These are phyloP conservation scores for Syngnathus scovelli DNA, from an alignment of 2,113 vertebrate genomes.

Conservation along the genomic window DNA sequence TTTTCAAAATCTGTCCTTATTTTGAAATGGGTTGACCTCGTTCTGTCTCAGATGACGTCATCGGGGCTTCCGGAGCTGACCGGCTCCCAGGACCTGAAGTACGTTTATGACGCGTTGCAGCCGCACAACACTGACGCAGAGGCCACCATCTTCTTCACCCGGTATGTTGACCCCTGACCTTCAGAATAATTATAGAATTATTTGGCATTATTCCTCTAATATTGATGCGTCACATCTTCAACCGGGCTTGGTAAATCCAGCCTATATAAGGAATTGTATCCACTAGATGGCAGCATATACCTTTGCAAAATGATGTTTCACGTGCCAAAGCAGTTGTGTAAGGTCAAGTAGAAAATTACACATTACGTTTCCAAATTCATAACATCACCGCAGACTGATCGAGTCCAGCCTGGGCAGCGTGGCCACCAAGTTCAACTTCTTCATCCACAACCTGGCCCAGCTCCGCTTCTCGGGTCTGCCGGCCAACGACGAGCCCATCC, in stretches of 20 bases:
- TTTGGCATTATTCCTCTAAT: too few species aligned
- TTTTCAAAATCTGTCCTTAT: not conserved
- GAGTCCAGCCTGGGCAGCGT: slow-evolving; percentile 96
- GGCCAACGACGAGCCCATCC: slow-evolving; percentile 90
- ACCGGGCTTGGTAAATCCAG: not conserved
- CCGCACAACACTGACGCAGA: slow-evolving; percentile 93
- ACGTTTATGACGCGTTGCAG: slow-evolving; percentile 92
- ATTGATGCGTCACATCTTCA: too few species aligned
- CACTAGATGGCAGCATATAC: too few species aligned
- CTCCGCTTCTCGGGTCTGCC: slow-evolving; percentile 91
- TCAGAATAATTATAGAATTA: not conserved
- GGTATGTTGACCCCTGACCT: slow-evolving; percentile 63
- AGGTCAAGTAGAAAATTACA: not conserved
- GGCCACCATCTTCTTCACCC: slow-evolving; percentile 96
- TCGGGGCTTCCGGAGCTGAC: slow-evolving; percentile 92
- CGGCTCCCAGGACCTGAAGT: slow-evolving; percentile 88
- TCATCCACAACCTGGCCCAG: slow-evolving; percentile 98
- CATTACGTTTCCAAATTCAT: not conserved
- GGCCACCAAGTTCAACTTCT: slow-evolving; percentile 98
- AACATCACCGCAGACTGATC: slow-evolving; percentile 76
- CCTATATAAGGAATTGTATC: not conserved
- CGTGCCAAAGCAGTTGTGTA: not conserved
- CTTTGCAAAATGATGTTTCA: too few species aligned
- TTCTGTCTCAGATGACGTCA: slow-evolving; percentile 82
- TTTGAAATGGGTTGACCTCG: not conserved